Evolutionary conservation across 1,140 invertebrate species (phyloP).

Genomic region (Zelostemma sp.): DNA sequence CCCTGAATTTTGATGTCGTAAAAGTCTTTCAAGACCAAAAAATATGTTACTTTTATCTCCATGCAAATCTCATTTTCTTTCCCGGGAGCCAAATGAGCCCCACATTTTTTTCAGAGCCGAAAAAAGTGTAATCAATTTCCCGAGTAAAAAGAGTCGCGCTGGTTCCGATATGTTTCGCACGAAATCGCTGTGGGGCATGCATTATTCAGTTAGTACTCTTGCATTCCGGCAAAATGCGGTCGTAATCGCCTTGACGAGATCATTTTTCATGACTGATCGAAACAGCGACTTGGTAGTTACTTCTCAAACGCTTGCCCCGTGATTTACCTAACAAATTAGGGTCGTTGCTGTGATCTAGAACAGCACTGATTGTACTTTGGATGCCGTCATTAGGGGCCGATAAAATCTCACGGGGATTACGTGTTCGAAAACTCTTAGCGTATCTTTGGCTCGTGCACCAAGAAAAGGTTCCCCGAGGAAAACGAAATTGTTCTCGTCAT

Average conservation of each 20-base stretch:
- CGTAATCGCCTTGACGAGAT: background rate
- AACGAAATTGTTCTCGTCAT: slow-evolving; percentile 5
- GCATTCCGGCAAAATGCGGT: no score
- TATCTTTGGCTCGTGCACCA: slow-evolving; percentile 12
- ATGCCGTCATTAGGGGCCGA: slow-evolving; percentile 23
- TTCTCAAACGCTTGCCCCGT: slow-evolving; percentile 31
- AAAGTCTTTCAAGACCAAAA: no score
- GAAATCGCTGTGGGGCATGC: no score
- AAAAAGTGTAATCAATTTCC: no score
- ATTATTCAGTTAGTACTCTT: no score
- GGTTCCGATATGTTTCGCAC: no score
- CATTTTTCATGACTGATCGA: background rate
- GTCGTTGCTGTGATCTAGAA: slow-evolving; percentile 34
- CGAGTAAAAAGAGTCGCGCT: no score
- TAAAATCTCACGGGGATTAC: slow-evolving; percentile 21
- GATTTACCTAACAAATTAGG: slow-evolving; percentile 36
- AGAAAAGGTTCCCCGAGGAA: background rate
- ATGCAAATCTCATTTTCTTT: no score
- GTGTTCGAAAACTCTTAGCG: background rate
- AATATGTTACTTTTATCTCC: no score
- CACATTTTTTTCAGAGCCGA: no score
- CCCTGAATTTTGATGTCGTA: no score
- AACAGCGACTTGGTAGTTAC: background rate
- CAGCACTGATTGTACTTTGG: slow-evolving; percentile 19
- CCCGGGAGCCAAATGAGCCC: no score